phyloP scores from a whole-genome alignment of 2,888 invertebrate genomes.

The Rapana venosa region DNA sequence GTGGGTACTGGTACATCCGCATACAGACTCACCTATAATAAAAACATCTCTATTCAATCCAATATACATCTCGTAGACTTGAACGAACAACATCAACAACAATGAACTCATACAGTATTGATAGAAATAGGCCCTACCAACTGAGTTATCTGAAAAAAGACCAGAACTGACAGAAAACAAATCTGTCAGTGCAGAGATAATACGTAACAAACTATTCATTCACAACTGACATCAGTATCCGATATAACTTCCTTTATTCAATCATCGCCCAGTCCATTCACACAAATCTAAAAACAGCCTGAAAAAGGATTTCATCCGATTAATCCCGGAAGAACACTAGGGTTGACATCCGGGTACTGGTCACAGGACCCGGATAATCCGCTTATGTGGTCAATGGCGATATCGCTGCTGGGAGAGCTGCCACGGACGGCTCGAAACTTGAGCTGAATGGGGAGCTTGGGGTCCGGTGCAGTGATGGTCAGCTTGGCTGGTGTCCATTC shows the following conservation, averaged over 20 bases:
- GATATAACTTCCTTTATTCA: not conserved
- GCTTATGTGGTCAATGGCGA: not conserved
- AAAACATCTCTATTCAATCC: too few relatives aligned
- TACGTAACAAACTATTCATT: too few relatives aligned
- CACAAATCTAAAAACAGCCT: not conserved
- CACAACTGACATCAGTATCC: not conserved
- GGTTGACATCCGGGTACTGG: conserved; percentile 7
- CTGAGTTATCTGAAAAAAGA: too few relatives aligned
- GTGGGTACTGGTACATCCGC: too few relatives aligned
- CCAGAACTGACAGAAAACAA: too few relatives aligned
- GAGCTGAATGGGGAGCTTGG: not conserved
- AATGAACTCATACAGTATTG: too few relatives aligned
- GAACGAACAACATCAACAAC: too few relatives aligned
- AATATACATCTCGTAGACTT: too few relatives aligned
- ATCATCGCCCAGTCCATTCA: not conserved
- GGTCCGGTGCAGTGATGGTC: conserved; percentile 25
- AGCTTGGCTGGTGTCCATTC: not conserved
- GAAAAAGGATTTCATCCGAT: not conserved
- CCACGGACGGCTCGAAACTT: conserved; percentile 10
- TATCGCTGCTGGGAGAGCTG: not conserved
- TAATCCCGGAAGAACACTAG: not conserved
- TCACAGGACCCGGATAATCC: conserved; percentile 22
- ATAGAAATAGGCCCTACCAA: too few relatives aligned
- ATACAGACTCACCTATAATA: too few relatives aligned
- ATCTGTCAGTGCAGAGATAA: too few relatives aligned